Evolutionary conservation across 2,888 invertebrate genomes (phyloP).

Genomic region (Nephrotoma guestfalica): DNA sequence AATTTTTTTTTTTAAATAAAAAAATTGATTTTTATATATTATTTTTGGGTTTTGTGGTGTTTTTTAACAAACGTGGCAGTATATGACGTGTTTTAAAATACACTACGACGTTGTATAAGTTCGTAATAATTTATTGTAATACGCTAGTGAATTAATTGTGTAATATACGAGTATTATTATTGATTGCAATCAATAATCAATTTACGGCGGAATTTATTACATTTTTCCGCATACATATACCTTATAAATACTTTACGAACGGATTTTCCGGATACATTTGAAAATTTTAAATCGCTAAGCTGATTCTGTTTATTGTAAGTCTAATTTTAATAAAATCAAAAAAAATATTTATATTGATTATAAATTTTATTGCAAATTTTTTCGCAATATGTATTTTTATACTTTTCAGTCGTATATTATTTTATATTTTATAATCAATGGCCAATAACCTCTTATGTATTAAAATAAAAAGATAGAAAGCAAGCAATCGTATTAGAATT

Average conservation of each 20-base stretch:
- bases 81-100: not conserved
- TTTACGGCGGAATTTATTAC: not conserved
- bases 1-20: not conserved
- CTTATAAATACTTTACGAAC: not conserved
- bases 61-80: slow-evolving; percentile 1
- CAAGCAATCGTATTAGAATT: not conserved
- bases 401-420: not conserved
- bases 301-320: not conserved
- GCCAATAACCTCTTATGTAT: not conserved
- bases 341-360: not conserved
- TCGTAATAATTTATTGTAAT: not conserved
- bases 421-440: not conserved
- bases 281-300: not conserved
- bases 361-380: not conserved
- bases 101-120: not conserved
- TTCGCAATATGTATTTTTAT: not conserved
- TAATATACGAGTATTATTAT: not conserved
- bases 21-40: not conserved
- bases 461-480: not conserved
- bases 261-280: not conserved
- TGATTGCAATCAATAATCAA: not conserved
- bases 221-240: not conserved
- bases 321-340: not conserved
- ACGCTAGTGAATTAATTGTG: not conserved
- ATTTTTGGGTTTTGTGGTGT: not conserved